Evolutionary conservation across 2,888 invertebrate species (phyloP).

Genomic region (Anthophora plumipes): DNA sequence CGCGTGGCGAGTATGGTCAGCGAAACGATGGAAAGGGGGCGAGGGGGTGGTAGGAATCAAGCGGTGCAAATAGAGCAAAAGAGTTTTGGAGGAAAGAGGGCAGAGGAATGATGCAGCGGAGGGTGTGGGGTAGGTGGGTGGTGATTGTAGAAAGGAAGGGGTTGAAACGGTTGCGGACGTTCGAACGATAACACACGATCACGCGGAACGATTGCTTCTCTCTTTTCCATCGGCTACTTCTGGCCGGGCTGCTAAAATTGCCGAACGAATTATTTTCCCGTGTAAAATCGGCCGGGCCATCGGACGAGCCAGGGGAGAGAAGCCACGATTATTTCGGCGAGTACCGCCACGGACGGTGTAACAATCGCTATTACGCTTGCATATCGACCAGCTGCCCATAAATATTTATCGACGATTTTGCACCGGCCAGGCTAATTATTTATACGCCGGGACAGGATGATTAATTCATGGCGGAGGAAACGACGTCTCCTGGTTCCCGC

Average conservation of each 20-base stretch:
- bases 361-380: conserved; percentile 72
- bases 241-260: conserved; percentile 56
- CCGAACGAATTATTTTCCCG: conserved; percentile 65
- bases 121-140: background rate
- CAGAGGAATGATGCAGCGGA: background rate
- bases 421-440: conserved; percentile 68
- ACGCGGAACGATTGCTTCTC: conserved; percentile 54
- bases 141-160: too few species aligned
- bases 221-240: conserved; percentile 34
- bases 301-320: conserved; percentile 8
- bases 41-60: background rate
- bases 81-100: background rate
- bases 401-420: conserved; percentile 76
- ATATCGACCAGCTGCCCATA: conserved; percentile 69
- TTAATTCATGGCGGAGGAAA: conserved; percentile 68
- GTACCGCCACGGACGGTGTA: conserved; percentile 58
- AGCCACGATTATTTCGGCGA: conserved; percentile 70
- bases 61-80: conserved; percentile 1
- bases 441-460: conserved; percentile 66
- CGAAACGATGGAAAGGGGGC: conserved; percentile 2
- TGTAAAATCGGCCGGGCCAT: conserved; percentile 56
- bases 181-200: conserved; percentile 58
- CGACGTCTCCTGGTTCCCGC: conserved; percentile 39
- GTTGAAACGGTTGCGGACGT: conserved; percentile 44
- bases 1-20: background rate